phyloP scores from a whole-genome alignment of 2,113 vertebrate genomes.

The Haemorhous mexicanus region DNA sequence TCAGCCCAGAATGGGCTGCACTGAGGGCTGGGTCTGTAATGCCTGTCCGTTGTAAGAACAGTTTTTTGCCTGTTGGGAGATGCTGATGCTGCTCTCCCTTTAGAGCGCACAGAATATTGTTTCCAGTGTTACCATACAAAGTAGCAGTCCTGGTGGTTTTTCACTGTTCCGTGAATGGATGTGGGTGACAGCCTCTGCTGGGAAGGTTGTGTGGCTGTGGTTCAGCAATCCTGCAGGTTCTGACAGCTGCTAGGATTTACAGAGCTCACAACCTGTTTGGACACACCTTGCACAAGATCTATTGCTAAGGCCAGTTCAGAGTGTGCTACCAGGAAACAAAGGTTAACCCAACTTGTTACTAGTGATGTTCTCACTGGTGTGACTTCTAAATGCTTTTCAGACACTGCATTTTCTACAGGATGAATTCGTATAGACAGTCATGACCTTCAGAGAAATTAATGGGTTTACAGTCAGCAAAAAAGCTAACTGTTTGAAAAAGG shows the following conservation, averaged over 20 bases:
- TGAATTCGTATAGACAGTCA: neutral
- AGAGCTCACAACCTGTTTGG: accelerated
- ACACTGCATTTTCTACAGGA: neutral
- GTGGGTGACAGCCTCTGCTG: neutral
- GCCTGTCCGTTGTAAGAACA: neutral
- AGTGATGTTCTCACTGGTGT: neutral
- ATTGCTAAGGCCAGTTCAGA: neutral
- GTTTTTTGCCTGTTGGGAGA: neutral
- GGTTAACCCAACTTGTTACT: neutral
- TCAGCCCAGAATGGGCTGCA: accelerated
- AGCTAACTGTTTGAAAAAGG: neutral
- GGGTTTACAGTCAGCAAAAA: neutral
- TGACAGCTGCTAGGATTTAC: neutral
- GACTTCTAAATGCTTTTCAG: neutral
- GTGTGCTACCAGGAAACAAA: neutral
- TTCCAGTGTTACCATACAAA: neutral
- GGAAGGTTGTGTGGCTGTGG: neutral
- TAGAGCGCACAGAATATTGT: neutral
- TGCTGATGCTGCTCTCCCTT: neutral
- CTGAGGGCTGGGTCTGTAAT: accelerated
- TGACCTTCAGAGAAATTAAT: neutral
- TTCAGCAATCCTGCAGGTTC: neutral
- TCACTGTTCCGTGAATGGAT: accelerated
- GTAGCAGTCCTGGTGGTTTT: neutral
- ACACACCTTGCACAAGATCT: accelerated